Percentiles rank a stretch among this genome's conserved stretches.
Evolutionary conservation across 2,113 vertebrate genomes (phyloP).

Genomic region (Dendrocopos noguchii): DNA sequence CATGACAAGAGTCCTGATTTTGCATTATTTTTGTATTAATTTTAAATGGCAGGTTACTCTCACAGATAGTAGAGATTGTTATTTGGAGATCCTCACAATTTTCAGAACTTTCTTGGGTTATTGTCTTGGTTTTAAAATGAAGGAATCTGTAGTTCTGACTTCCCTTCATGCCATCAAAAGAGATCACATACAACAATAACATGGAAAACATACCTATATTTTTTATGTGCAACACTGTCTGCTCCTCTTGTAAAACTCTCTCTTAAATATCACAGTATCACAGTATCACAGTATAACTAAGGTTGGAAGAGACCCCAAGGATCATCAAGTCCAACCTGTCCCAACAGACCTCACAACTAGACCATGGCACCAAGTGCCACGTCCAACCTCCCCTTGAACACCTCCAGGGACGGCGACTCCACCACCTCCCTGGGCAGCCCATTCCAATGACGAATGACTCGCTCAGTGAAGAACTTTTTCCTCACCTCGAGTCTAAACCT

Average conservation of each 20-base stretch:
- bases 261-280: too few relatives aligned
- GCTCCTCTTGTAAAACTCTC: neutral
- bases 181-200: neutral
- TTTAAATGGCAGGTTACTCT: conserved; percentile 4
- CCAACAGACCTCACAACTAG: too few relatives aligned
- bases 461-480: too few relatives aligned
- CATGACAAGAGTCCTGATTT: neutral
- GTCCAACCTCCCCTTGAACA: too few relatives aligned
- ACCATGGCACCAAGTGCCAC: too few relatives aligned
- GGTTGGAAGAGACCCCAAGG: too few relatives aligned
- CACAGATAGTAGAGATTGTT: neutral
- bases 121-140: neutral
- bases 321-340: too few relatives aligned
- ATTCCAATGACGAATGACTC: too few relatives aligned
- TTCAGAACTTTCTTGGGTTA: neutral
- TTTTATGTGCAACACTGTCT: neutral
- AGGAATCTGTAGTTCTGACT: neutral
- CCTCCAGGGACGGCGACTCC: too few relatives aligned
- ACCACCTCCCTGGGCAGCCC: too few relatives aligned
- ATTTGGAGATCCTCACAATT: neutral
- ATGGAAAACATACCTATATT: neutral
- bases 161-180: neutral
- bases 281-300: too few relatives aligned
- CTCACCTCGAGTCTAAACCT: too few relatives aligned
- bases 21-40: conserved; percentile 1